Evolutionary conservation across 2,888 invertebrate genomes (phyloP), one percentile per base, ranked within the genome.

Genomic region (Pomacea canaliculata): DNA sequence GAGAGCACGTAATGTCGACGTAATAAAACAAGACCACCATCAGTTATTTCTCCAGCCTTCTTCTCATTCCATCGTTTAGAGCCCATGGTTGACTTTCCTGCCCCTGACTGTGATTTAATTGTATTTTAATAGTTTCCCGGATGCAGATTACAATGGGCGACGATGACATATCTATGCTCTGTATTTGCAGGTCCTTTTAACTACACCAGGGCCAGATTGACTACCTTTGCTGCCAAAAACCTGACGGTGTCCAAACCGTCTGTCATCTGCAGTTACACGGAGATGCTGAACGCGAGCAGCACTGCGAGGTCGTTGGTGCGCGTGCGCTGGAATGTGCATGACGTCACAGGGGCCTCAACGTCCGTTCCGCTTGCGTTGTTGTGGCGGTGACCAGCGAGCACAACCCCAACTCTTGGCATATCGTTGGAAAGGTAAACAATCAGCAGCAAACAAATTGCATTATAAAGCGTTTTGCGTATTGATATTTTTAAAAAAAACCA

Each of bases 271-370:
- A 72, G 60, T 19, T 76, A 76, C 72, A 76, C 76, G 12, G 59
- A 59, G 3, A 18, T 76, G 48, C 19, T 27, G n/a, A 62, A 27
- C 37, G 49, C 49, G 8, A 18, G 68, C 46, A 18, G 56, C 16
- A n/a, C 59, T 7, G 51, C 67, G 49, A 68, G 51, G 27, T 63
- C 62, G n/a, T 27, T 76, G 62, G 66, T 76, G 63, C 72, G 72
- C 19, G 19, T 76, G 62, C 56, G 71, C 56, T 76, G 76, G 76
- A 76, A 76, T 46, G 72, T 72, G 19, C 63, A 60, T 27, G 76
- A 72, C 65, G 51, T 69, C 63, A 72, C 71, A 56, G 71, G 71
- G 18, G n/a, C 19, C 8, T 72, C 72, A 37, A 72, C 76, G 16
- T 68, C 76, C 5, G 37, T 72, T 10, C 72, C 76, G 3, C 72